Percentiles rank a stretch among this genome's conserved stretches.
phyloP scores from a whole-genome alignment of 2,797 vertebrate genomes.

The Brachymystax lenok region DNA sequence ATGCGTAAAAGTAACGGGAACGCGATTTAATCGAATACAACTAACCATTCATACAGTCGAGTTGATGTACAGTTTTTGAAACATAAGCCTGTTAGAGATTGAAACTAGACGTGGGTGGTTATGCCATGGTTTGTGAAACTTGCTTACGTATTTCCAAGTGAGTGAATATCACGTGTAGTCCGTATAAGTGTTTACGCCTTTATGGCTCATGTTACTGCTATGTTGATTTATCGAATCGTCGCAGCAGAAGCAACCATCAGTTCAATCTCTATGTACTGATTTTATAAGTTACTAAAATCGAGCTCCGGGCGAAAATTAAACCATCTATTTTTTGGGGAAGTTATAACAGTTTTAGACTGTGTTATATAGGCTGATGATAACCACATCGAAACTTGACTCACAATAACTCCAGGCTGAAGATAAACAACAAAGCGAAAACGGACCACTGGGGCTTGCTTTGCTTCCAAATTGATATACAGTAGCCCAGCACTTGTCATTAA shows the following conservation, averaged over 20 bases:
- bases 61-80: conserved; percentile 29
- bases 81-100: conserved; percentile 23
- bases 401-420: background rate
- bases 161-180: background rate
- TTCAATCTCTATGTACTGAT: background rate
- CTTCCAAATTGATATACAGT: background rate
- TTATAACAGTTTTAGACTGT: too few relatives aligned
- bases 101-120: conserved; percentile 39
- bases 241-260: background rate
- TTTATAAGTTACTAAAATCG: background rate
- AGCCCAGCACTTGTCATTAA: background rate
- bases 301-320: background rate
- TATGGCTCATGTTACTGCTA: background rate
- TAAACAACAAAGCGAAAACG: background rate
- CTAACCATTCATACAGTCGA: background rate
- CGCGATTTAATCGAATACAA: background rate
- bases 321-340: too few relatives aligned
- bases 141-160: conserved; percentile 62
- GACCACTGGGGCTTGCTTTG: background rate
- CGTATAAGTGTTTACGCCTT: background rate
- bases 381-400: too few relatives aligned
- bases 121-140: conserved; percentile 58
- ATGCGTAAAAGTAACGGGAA: conserved; percentile 39
- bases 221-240: background rate
- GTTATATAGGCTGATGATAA: too few relatives aligned